Conservation (phyloP, 2,113 vertebrate genomes). For the Callionymus lyra region DNA sequence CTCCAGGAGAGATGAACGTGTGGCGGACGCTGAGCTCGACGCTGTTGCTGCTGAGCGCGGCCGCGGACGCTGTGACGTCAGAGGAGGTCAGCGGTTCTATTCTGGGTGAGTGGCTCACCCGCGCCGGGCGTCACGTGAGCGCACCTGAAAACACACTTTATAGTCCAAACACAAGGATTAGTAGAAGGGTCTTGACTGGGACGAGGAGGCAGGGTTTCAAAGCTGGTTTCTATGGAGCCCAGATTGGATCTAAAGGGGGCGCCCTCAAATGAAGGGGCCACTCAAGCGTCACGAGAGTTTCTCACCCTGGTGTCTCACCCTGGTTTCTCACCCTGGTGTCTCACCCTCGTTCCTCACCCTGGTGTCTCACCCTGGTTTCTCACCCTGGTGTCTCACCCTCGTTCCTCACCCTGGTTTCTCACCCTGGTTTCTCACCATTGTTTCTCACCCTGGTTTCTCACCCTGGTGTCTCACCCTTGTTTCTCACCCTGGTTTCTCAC, state of each 20-base stretch:
- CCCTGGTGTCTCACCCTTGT: too few relatives aligned
- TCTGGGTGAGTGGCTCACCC: slow-evolving; percentile 54
- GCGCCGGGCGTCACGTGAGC: neutral
- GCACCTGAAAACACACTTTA: too few relatives aligned
- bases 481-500: too few relatives aligned
- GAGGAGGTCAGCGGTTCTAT: slow-evolving; percentile 45
- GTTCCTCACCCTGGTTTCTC: too few relatives aligned
- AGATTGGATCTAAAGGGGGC: slow-evolving; percentile 27
- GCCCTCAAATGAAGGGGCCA: slow-evolving; percentile 26
- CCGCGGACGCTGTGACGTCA: slow-evolving; percentile 42
- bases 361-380: too few relatives aligned
- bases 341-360: too few relatives aligned
- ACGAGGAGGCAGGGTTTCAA: slow-evolving; percentile 41
- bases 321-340: too few relatives aligned
- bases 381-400: too few relatives aligned
- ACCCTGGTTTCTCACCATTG: too few relatives aligned
- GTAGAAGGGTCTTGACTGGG: slow-evolving; percentile 31
- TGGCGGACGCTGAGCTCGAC: slow-evolving; percentile 31
- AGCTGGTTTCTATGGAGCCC: slow-evolving; percentile 34
- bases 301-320: too few relatives aligned
- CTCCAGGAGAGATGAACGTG: slow-evolving; percentile 56
- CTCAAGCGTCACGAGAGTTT: neutral
- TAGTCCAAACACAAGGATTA: too few relatives aligned
- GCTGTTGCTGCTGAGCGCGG: slow-evolving; percentile 45
- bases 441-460: too few relatives aligned